phyloP scores from a whole-genome alignment of 2,113 vertebrate species.

The Pluvianellus socialis region DNA sequence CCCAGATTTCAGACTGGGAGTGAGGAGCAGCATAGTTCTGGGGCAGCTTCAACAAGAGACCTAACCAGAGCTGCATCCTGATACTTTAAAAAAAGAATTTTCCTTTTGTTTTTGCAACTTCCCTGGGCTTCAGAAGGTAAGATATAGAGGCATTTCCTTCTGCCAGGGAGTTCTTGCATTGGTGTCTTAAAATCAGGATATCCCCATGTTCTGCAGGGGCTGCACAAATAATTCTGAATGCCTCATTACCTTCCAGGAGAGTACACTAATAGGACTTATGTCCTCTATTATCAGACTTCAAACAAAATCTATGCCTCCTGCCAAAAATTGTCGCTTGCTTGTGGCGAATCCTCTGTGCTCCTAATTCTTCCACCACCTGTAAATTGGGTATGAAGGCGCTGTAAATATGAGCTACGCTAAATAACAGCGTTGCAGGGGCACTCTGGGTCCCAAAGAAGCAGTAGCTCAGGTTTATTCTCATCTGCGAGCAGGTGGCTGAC shows the following conservation, averaged over 20 bases:
- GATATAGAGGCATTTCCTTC: background rate
- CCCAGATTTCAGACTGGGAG: background rate
- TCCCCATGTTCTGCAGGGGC: rapidly evolving
- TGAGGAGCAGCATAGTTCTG: background rate
- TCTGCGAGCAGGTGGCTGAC: background rate
- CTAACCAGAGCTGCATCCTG: background rate
- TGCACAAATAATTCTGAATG: background rate
- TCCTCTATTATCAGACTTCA: background rate
- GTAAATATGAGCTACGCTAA: background rate
- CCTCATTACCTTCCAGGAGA: background rate
- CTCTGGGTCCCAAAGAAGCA: background rate
- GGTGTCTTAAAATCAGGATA: background rate
- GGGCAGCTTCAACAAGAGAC: background rate
- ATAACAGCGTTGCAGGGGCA: background rate
- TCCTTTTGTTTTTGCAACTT: background rate
- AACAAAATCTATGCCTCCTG: background rate
- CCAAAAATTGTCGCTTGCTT: background rate
- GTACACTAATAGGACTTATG: background rate
- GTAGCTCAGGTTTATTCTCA: background rate
- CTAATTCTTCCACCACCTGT: background rate
- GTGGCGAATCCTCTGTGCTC: background rate
- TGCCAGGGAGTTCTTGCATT: background rate
- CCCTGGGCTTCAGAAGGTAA: background rate
- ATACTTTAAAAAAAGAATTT: background rate
- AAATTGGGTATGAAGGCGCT: background rate